Percentiles rank a stretch among this genome's conserved stretches.
These are phyloP conservation scores for Ianthella basta DNA, from an alignment of 37 sponge, comb jelly and placozoan genomes.

Conservation along the genomic window DNA sequence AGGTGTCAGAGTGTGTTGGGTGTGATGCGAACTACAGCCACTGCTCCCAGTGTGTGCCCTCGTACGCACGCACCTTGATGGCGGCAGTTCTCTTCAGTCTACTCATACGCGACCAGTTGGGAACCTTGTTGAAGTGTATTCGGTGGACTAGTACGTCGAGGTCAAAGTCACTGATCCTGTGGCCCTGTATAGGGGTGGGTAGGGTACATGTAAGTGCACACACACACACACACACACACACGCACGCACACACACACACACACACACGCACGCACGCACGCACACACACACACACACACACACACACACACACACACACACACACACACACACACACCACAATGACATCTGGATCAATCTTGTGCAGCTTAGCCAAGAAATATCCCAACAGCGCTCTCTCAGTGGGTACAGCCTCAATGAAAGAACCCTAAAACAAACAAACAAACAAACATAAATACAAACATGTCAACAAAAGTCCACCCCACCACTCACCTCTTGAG, in stretches of 20 bases:
- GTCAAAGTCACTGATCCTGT: conserved; percentile 54
- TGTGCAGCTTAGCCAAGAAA: conserved; percentile 85
- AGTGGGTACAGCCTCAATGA: conserved; percentile 59
- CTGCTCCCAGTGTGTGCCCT: neutral
- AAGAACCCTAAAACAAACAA: too few relatives aligned
- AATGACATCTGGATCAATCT: conserved; percentile 92
- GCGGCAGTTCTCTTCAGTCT: conserved; percentile 72
- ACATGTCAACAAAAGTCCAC: too few relatives aligned
- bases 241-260: too few relatives aligned
- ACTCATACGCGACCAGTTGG: conserved; percentile 91
- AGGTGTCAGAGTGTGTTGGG: neutral
- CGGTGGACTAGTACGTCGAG: conserved; percentile 84
- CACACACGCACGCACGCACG: too few relatives aligned
- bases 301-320: neutral
- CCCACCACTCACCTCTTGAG: too few relatives aligned
- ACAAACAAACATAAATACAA: too few relatives aligned
- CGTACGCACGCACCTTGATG: conserved; percentile 63
- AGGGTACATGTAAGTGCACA: neutral
- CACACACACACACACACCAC: conserved; percentile 45
- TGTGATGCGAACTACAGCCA: neutral
- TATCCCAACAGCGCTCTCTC: conserved; percentile 88
- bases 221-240: neutral
- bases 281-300: neutral
- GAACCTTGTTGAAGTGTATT: conserved; percentile 74
- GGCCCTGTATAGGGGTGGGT: conserved; percentile 53